phyloP scores from a whole-genome alignment of 2,113 vertebrate genomes.

The Pteropus alecto region DNA sequence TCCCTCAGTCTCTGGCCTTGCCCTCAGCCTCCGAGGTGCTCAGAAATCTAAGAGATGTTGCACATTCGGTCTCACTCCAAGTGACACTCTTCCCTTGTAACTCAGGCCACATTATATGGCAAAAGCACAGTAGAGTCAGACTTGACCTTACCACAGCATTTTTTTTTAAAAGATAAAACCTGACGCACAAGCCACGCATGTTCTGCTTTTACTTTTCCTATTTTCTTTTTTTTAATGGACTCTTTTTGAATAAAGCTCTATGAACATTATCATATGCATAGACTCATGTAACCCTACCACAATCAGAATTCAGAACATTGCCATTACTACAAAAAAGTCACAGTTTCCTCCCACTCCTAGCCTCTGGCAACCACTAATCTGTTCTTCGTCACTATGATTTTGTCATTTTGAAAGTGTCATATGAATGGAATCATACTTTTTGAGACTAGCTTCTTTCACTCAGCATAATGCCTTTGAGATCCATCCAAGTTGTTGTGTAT shows the following conservation, averaged over 20 bases:
- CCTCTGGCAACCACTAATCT: neutral
- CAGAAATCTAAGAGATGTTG: neutral
- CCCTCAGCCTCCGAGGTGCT: neutral
- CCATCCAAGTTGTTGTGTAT: constrained; percentile 25
- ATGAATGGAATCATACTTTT: constrained; percentile 41
- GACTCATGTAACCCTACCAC: neutral
- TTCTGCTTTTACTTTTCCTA: neutral
- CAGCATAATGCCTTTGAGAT: constrained; percentile 49
- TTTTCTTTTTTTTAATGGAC: neutral
- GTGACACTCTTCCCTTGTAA: neutral
- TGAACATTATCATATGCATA: neutral
- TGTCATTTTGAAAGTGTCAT: constrained; percentile 42
- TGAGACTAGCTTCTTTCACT: constrained; percentile 40
- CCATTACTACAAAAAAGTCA: neutral
- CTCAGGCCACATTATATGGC: neutral
- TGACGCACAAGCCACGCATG: neutral
- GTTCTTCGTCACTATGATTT: neutral
- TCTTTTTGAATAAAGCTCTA: neutral
- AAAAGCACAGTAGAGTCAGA: neutral
- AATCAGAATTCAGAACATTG: neutral
- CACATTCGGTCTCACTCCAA: neutral
- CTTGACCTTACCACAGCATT: neutral
- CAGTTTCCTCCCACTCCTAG: neutral
- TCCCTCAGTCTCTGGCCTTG: neutral
- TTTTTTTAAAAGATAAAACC: neutral